phyloP scores from a whole-genome alignment of 2,888 invertebrate species.

The Zygaena filipendulae region DNA sequence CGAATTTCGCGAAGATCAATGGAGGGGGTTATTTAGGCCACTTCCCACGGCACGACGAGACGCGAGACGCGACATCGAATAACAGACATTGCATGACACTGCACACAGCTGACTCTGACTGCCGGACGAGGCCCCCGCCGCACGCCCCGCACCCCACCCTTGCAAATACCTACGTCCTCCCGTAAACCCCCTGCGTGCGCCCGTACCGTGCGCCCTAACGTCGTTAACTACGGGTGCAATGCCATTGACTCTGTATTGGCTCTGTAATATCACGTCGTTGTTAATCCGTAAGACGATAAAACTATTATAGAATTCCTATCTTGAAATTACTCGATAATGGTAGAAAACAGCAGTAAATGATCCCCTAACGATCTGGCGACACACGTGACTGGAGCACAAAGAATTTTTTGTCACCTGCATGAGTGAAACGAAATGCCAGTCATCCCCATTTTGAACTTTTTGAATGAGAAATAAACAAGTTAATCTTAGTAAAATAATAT shows the following conservation, averaged over 20 bases:
- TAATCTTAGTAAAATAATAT: too few species aligned
- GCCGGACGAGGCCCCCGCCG: constrained; percentile 40
- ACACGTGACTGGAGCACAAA: constrained; percentile 62
- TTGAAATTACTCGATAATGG: too few species aligned
- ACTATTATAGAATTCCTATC: too few species aligned
- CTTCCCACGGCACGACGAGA: constrained; percentile 45
- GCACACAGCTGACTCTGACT: constrained; percentile 68
- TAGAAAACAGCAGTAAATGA: constrained; percentile 54
- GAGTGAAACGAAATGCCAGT: too few species aligned
- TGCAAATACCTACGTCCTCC: constrained; percentile 20
- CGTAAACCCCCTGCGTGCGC: constrained; percentile 18
- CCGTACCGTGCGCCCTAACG: constrained; percentile 9
- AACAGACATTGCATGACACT: constrained; percentile 56
- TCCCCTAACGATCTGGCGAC: constrained; percentile 54
- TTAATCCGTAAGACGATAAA: constrained; percentile 16
- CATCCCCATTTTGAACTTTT: too few species aligned
- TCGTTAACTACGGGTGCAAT: too few species aligned
- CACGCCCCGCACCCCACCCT: constrained; percentile 25
- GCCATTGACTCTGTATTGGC: too few species aligned
- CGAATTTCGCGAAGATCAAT: constrained; percentile 29
- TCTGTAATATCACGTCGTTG: too few species aligned
- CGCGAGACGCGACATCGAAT: too few species aligned
- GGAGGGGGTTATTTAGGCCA: constrained; percentile 48
- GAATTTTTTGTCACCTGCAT: constrained; percentile 5
- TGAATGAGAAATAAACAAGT: too few species aligned